Percentiles rank a stretch among this genome's conserved stretches.
phyloP scores from a whole-genome alignment of 1,140 invertebrate genomes.

The Caenorhabditis inopinata region DNA sequence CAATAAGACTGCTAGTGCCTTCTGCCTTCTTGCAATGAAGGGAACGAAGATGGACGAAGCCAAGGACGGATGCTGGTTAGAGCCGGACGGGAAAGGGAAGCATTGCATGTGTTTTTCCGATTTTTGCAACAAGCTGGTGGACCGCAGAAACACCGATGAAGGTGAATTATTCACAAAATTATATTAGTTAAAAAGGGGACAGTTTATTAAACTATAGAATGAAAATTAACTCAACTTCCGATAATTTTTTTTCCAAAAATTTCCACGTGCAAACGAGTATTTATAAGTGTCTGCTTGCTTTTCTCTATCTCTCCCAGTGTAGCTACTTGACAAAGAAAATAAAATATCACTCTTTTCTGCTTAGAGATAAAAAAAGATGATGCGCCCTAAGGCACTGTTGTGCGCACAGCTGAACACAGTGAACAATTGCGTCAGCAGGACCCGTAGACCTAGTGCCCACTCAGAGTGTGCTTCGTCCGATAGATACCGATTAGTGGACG shows the following conservation, averaged over 20 bases:
- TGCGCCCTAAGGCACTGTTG: not conserved
- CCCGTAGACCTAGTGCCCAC: not conserved
- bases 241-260: not conserved
- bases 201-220: too few relatives aligned
- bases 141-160: conserved; percentile 37
- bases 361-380: not conserved
- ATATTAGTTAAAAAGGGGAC: too few relatives aligned
- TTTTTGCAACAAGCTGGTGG: conserved; percentile 45
- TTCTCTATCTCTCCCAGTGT: not conserved
- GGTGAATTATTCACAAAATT: too few relatives aligned
- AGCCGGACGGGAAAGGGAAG: conserved; percentile 48
- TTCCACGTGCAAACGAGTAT: not conserved
- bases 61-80: conserved; percentile 46
- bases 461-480: conserved; percentile 15
- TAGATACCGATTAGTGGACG: conserved; percentile 28
- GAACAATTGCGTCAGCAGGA: conserved; percentile 11
- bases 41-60: conserved; percentile 35
- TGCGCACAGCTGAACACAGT: not conserved
- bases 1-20: conserved; percentile 45
- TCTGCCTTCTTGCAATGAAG: conserved; percentile 44
- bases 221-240: too few relatives aligned
- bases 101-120: conserved; percentile 47
- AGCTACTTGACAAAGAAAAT: not conserved
- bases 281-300: conserved; percentile 17
- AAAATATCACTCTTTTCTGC: not conserved